Percentiles rank a stretch among this genome's conserved stretches.
Conservation (phyloP, 2,888 invertebrate genomes). For the Sarcophaga variegata region DNA sequence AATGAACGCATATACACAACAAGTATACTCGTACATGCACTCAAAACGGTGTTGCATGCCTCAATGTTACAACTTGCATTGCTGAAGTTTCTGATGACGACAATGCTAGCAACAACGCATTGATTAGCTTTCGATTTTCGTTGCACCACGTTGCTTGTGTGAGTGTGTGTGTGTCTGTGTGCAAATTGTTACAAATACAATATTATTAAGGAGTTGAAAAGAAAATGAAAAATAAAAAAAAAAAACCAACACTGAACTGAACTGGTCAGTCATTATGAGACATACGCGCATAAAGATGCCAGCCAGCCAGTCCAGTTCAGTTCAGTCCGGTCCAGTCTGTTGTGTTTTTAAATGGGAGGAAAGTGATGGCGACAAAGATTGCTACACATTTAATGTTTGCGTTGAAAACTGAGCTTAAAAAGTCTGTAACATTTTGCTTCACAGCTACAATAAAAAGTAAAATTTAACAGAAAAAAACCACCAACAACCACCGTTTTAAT, state of each 20-base stretch:
- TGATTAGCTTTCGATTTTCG: constrained; percentile 68
- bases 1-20: constrained; percentile 12
- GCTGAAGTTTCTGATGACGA: constrained; percentile 41
- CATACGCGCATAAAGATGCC: neutral
- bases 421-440: constrained; percentile 36
- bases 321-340: neutral
- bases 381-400: constrained; percentile 38
- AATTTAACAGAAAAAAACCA: neutral
- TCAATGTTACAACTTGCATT: constrained; percentile 46
- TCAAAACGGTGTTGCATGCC: neutral
- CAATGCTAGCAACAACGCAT: constrained; percentile 46
- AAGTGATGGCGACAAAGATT: constrained; percentile 61
- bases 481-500: neutral
- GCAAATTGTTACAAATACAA: constrained; percentile 44
- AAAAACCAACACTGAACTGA: constrained; percentile 3
- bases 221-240: neutral
- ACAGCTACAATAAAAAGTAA: constrained; percentile 38
- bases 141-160: neutral
- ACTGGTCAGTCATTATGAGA: constrained; percentile 37
- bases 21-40: neutral
- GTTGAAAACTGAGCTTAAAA: constrained; percentile 13
- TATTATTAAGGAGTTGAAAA: constrained; percentile 32
- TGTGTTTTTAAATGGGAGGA: constrained; percentile 45
- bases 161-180: neutral
- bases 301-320: neutral